Evolutionary conservation across 2,888 invertebrate species (phyloP), one percentile per base, ranked within the genome.

Genomic region (Julus scanicus): DNA sequence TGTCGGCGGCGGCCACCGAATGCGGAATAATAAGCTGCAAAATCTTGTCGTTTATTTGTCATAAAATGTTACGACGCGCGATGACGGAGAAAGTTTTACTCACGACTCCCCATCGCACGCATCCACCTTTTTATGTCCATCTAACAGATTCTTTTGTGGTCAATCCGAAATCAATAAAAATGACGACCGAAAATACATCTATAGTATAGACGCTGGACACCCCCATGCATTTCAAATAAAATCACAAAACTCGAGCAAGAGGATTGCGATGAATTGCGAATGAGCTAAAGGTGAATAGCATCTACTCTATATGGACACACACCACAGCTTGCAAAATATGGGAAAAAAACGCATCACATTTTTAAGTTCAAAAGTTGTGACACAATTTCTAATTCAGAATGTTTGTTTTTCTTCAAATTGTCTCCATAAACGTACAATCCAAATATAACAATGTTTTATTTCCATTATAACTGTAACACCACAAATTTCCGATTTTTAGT

Each of bases 11-110:
- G n/a, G 71, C 29, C 48, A 17, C 71, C 71, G 71, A 57, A 71
- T 71, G n/a, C 29, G 71, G 71, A 71, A 71, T 71, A 71, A 71
- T 71, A 71, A 71, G 71, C 29, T 6, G 71, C 20, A 71, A 63
- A 71, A 71, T 71, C 71, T 71, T 71, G 71, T 71, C 71, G 71
- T 71, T 71, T 71, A 71, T 71, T 71, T n/a, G 71, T 71, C 71
- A n/a, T 71, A 71, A 71, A 71, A 71, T 6, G 71, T 71, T 71
- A 71, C 71, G 71, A 71, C 71, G 71, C 29, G 5, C 29, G 29
- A 71, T 17, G 71, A 20, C 71, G 4, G 9, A 71, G 71, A 20
- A 29, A 8, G 57, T 4, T 57, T 11, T 57, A 17, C 15, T 57
- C 57, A 15, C 15, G 57, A 15, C 48, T 57, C 57, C 57, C 57